Percentiles rank a stretch among this genome's conserved stretches.
Conservation (phyloP, 2,888 invertebrate species). For the Papilio elwesi region DNA sequence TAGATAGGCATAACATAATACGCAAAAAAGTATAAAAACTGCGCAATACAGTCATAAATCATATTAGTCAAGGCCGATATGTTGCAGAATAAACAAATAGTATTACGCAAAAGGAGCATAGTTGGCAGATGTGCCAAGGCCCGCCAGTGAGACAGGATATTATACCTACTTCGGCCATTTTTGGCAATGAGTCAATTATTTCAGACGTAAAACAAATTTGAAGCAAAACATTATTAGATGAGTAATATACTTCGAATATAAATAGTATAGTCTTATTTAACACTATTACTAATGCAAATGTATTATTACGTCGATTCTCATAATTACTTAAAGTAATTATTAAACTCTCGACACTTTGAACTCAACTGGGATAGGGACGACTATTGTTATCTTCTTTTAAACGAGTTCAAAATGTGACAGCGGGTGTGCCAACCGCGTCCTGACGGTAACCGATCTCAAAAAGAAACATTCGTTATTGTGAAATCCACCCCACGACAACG, state of each 20-base stretch:
- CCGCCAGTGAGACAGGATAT: not conserved
- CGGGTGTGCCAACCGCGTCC: too few relatives aligned
- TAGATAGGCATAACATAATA: not conserved
- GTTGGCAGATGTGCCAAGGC: constrained; percentile 17
- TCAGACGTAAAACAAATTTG: not conserved
- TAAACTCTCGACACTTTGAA: too few relatives aligned
- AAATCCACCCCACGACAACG: too few relatives aligned
- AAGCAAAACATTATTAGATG: constrained; percentile 8
- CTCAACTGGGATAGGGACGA: too few relatives aligned
- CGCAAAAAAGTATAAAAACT: not conserved
- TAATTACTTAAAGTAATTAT: not conserved
- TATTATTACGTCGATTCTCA: not conserved
- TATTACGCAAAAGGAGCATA: constrained; percentile 29
- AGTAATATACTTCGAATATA: constrained; percentile 11
- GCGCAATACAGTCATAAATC: constrained; percentile 15
- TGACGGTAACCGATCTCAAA: too few relatives aligned
- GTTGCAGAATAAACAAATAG: constrained; percentile 11
- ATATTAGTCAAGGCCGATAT: constrained; percentile 31
- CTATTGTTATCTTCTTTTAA: too few relatives aligned
- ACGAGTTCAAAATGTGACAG: too few relatives aligned
- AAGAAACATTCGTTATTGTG: too few relatives aligned
- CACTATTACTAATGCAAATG: not conserved
- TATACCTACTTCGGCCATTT: constrained; percentile 2
- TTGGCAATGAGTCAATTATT: constrained; percentile 12
- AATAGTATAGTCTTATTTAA: not conserved